Percentiles rank a stretch among this genome's conserved stretches.
These are phyloP conservation scores for Meandrusa payeni DNA, from an alignment of 2,888 invertebrate genomes.

Conservation along the genomic window DNA sequence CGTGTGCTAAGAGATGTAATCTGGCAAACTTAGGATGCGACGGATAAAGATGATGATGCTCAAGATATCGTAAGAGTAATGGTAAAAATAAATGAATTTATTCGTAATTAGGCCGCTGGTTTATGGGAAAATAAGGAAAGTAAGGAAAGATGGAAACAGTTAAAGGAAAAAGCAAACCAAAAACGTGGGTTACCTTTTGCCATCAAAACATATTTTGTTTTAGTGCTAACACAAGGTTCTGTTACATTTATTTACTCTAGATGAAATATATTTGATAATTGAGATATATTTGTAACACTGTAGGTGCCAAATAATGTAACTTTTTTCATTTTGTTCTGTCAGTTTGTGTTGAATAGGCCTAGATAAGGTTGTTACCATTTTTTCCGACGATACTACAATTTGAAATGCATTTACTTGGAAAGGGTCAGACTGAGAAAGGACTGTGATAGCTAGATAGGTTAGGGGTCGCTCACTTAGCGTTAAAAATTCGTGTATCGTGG, in stretches of 20 bases:
- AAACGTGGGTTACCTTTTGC: constrained; percentile 78
- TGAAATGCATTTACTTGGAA: constrained; percentile 75
- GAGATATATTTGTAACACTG: constrained; percentile 53
- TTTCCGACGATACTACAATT: constrained; percentile 67
- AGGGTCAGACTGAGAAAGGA: constrained; percentile 80
- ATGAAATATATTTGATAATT: constrained; percentile 46
- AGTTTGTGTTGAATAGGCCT: constrained; percentile 63
- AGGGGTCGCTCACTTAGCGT: constrained; percentile 76
- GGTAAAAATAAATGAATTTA: constrained; percentile 44
- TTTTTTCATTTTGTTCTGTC: constrained; percentile 57
- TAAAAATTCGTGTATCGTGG: constrained; percentile 58
- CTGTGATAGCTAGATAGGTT: constrained; percentile 79
- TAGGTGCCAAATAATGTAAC: constrained; percentile 78
- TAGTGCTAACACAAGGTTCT: constrained; percentile 55
- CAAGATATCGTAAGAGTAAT: constrained; percentile 60
- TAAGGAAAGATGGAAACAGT: constrained; percentile 44
- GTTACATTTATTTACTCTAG: constrained; percentile 44
- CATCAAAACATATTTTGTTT: constrained; percentile 60
- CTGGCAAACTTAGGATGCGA: constrained; percentile 61
- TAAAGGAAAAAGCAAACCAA: constrained; percentile 67
- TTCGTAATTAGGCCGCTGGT: constrained; percentile 48
- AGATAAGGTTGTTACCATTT: constrained; percentile 77
- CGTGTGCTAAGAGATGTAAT: constrained; percentile 65
- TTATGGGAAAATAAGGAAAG: constrained; percentile 10
- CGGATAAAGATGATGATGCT: constrained; percentile 62